Evolutionary conservation across 2,888 invertebrate genomes (phyloP).

Genomic region (Ophion costatus): DNA sequence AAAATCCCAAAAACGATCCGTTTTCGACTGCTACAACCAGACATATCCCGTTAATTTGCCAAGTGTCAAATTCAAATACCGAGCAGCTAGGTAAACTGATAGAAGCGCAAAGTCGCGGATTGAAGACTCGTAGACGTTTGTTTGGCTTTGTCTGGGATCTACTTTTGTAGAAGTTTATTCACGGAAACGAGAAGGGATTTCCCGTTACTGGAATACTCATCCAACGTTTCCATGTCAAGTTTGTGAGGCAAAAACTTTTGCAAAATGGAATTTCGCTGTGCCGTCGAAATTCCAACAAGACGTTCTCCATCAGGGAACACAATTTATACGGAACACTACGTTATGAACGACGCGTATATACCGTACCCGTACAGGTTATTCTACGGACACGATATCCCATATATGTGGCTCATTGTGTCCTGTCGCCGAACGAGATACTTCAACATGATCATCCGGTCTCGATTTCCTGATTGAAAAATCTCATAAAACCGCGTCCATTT

Average conservation of each 20-base stretch:
- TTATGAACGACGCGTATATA: not conserved
- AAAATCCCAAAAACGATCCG: too few relatives aligned
- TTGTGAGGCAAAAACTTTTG: not conserved
- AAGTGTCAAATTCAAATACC: too few relatives aligned
- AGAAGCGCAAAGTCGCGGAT: not conserved
- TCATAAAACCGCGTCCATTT: conserved; percentile 56
- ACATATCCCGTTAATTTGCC: too few relatives aligned
- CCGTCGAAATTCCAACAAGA: conserved; percentile 1
- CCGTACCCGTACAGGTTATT: conserved; percentile 1
- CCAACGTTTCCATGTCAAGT: not conserved
- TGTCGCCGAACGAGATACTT: not conserved
- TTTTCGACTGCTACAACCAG: too few relatives aligned
- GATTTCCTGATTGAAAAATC: conserved; percentile 65
- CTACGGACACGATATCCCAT: not conserved
- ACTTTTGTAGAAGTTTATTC: not conserved
- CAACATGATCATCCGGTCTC: conserved; percentile 42
- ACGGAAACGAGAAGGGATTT: not conserved
- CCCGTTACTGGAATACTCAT: not conserved
- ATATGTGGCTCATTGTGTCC: conserved; percentile 14
- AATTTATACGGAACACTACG: conserved; percentile 8
- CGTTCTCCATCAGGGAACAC: conserved; percentile 7
- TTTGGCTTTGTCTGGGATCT: too few relatives aligned
- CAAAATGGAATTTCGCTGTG: not conserved
- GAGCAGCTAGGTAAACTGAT: too few relatives aligned
- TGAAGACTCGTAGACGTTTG: not conserved